These are phyloP conservation scores for Sogatella furcifera DNA, from an alignment of 1,140 invertebrate genomes.

Conservation along the genomic window DNA sequence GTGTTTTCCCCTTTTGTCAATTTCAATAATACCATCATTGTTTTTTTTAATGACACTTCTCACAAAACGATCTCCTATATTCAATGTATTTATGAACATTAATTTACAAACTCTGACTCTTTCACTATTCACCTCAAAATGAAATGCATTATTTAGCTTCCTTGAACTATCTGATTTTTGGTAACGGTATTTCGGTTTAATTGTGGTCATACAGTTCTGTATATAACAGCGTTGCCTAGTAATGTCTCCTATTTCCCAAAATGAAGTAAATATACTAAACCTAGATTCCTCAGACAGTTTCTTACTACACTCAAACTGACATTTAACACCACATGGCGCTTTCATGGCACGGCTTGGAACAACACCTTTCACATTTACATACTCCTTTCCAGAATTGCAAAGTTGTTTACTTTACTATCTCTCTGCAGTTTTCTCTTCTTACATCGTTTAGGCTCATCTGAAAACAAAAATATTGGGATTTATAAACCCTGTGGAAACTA, in stretches of 20 bases:
- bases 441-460: too few species aligned
- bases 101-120: neutral
- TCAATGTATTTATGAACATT: neutral
- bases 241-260: slow-evolving; percentile 1
- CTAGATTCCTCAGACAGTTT: neutral
- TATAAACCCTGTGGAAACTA: too few species aligned
- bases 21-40: neutral
- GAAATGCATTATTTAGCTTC: neutral
- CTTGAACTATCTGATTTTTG: neutral
- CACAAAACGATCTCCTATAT: neutral
- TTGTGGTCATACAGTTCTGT: neutral
- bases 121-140: neutral
- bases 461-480: too few species aligned
- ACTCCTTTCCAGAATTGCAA: too few species aligned
- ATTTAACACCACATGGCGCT: slow-evolving; percentile 2
- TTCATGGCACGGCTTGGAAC: neutral
- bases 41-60: neutral
- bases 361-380: too few species aligned
- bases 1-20: neutral
- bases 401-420: too few species aligned
- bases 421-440: too few species aligned
- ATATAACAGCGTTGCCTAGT: neutral
- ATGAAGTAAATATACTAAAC: neutral
- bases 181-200: neutral
- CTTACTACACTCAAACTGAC: neutral